A percentile compares a stretch with the other conserved stretches of the same genome.
These are phyloP conservation scores for Metopolophium dirhodum DNA, from an alignment of 1,140 invertebrate species.

Conservation along the genomic window DNA sequence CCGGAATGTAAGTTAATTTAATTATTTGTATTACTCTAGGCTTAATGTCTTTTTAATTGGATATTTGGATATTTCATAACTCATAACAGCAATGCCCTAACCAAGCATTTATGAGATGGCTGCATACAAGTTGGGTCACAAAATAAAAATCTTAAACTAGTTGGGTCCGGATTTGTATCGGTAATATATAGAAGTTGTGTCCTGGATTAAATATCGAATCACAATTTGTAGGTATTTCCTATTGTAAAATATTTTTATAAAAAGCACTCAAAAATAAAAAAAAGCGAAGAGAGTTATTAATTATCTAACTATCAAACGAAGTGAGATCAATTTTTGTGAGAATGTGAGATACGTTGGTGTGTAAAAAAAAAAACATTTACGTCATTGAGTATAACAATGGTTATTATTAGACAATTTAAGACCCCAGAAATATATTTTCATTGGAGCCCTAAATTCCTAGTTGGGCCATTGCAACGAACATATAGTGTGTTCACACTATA, in stretches of 20 bases:
- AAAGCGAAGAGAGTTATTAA: no score
- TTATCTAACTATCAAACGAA: no score
- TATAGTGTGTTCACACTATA: no score
- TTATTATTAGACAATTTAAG: no score
- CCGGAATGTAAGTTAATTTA: constrained; percentile 18
- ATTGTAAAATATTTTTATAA: neutral
- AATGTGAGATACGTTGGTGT: no score
- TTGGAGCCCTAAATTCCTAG: neutral
- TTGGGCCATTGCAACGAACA: neutral
- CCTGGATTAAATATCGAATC: neutral
- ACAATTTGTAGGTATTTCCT: neutral
- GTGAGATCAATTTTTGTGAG: no score
- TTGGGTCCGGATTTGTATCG: neutral
- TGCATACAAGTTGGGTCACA: neutral
- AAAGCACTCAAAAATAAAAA: neutral
- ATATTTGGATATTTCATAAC: neutral
- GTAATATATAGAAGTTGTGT: neutral
- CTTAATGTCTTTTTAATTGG: neutral
- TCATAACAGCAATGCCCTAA: neutral
- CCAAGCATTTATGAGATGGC: neutral
- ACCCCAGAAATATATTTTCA: neutral
- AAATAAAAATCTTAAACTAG: neutral
- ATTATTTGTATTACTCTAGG: neutral
- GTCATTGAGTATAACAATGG: no score
- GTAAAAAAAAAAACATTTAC: no score